Percentiles rank a stretch among this genome's conserved stretches.
Conservation (phyloP, 2,113 vertebrate genomes). For the Lanius ludovicianus region DNA sequence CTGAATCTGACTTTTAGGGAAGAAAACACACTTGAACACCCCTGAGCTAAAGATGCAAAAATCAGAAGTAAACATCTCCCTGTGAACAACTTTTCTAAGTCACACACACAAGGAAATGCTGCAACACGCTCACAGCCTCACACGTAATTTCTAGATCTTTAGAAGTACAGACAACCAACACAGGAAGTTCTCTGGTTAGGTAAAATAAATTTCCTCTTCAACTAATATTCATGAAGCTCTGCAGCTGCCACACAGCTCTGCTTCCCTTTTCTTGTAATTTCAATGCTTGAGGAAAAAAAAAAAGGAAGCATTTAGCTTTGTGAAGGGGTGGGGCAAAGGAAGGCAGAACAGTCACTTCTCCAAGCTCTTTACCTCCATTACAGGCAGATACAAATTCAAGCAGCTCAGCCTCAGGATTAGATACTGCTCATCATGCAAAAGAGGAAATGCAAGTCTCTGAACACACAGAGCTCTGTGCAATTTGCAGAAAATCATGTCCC, state of each 20-base stretch:
- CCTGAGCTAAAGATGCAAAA: background rate
- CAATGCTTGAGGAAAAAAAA: background rate
- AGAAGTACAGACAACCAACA: constrained; percentile 38
- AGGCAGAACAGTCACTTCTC: background rate
- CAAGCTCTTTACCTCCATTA: background rate
- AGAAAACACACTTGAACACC: background rate
- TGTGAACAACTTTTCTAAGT: background rate
- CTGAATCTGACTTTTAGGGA: background rate
- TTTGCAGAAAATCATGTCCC: background rate
- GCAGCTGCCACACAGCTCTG: constrained; percentile 12
- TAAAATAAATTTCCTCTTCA: constrained; percentile 77
- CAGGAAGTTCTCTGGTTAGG: constrained; percentile 73
- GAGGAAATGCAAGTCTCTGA: background rate
- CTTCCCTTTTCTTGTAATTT: constrained; percentile 67
- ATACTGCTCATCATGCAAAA: background rate
- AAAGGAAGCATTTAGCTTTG: constrained; percentile 61
- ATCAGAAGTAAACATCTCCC: background rate
- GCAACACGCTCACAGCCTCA: background rate
- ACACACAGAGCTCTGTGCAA: background rate
- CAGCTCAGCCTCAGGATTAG: background rate
- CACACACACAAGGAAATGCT: constrained; percentile 19
- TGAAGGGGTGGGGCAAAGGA: background rate
- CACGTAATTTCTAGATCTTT: constrained; percentile 16
- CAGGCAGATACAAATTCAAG: background rate
- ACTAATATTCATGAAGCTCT: constrained; percentile 59